phyloP scores from a whole-genome alignment of 2,888 invertebrate species.

The Acheta domesticus region DNA sequence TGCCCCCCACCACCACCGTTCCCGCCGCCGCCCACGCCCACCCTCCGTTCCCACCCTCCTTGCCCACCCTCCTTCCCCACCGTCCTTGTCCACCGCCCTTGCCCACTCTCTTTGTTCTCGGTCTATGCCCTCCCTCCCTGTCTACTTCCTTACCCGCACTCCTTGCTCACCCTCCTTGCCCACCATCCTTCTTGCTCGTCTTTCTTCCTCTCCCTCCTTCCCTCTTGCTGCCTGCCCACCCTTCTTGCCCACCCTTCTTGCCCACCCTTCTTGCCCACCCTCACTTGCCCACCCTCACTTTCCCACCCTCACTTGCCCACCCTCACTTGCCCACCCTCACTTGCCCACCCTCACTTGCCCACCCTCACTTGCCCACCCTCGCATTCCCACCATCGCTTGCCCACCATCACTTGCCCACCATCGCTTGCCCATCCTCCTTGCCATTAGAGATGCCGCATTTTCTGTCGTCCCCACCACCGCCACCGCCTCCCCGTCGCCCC shows the following conservation, averaged over 20 bases:
- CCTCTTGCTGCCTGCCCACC: neutral
- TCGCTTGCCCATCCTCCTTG: neutral
- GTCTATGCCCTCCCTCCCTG: too few species aligned
- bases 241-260: neutral
- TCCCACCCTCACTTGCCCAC: neutral
- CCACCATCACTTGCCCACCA: neutral
- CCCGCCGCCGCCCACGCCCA: neutral
- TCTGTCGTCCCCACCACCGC: neutral
- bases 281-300: neutral
- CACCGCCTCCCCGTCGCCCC: neutral
- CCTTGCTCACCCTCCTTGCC: neutral
- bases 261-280: neutral
- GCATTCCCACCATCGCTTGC: neutral
- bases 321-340: neutral
- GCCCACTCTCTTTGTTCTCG: too few species aligned
- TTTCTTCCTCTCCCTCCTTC: neutral
- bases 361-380: neutral
- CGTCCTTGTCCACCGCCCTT: too few species aligned
- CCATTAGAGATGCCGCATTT: too few species aligned
- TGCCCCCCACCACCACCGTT: neutral
- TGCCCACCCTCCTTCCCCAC: too few species aligned
- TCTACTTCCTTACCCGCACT: neutral
- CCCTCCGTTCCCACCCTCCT: too few species aligned
- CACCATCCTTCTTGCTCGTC: neutral
- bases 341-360: neutral